A percentile compares a stretch with the other conserved stretches of the same genome.
phyloP scores from a whole-genome alignment of 2,113 vertebrate genomes.

The Montifringilla adamsi region DNA sequence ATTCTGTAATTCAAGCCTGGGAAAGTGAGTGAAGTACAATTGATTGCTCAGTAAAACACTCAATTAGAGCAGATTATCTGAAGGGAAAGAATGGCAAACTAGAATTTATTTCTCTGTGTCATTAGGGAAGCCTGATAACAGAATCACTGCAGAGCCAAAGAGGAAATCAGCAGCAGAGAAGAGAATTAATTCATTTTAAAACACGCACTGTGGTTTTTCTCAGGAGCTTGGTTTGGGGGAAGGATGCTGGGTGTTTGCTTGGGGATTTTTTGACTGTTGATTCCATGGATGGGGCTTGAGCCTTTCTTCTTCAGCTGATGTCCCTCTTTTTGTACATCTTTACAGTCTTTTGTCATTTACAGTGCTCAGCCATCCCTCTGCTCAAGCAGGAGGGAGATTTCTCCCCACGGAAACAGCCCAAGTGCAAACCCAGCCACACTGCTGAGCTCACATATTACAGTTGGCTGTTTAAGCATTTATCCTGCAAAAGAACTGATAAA shows the following conservation, averaged over 20 bases:
- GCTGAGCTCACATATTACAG: not conserved
- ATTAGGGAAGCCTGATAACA: not conserved
- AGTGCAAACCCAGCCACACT: not conserved
- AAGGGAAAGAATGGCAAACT: not conserved
- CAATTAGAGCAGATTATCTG: not conserved
- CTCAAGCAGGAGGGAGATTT: not conserved
- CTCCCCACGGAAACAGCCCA: not conserved
- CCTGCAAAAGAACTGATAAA: not conserved
- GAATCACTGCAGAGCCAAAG: not conserved
- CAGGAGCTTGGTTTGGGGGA: fast-evolving
- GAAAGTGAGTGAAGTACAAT: not conserved
- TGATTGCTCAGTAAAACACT: not conserved
- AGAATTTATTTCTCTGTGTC: not conserved
- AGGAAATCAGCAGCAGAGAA: not conserved
- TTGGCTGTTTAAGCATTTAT: not conserved
- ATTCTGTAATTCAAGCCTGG: not conserved
- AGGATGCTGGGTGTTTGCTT: not conserved
- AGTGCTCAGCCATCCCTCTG: not conserved
- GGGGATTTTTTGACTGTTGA: not conserved
- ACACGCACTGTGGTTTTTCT: not conserved
- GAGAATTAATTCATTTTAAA: not conserved
- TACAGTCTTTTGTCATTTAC: not conserved
- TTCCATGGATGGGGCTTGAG: fast-evolving
- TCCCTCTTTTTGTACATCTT: not conserved
- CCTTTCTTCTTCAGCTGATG: not conserved